A percentile compares a stretch with the other conserved stretches of the same genome.
phyloP scores from a whole-genome alignment of 2,888 invertebrate species.

The Macrophya alboannulata region DNA sequence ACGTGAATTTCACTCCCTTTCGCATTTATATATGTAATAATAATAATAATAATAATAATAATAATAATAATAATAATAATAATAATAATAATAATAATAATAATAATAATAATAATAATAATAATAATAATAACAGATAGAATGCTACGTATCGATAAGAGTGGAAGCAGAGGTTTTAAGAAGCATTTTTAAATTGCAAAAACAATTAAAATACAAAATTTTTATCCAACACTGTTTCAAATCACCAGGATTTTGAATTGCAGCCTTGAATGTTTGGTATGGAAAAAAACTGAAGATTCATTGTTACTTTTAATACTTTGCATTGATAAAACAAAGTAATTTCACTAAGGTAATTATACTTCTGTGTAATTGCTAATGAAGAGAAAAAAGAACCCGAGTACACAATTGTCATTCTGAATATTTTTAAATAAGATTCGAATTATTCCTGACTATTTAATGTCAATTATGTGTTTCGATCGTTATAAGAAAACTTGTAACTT shows the following conservation, averaged over 20 bases:
- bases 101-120: background rate
- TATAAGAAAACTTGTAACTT: background rate
- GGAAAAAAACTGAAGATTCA: background rate
- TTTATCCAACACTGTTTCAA: background rate
- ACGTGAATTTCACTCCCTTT: background rate
- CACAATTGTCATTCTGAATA: background rate
- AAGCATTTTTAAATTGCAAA: background rate
- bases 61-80: background rate
- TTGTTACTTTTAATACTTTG: background rate
- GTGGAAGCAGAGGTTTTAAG: background rate
- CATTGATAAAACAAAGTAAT: background rate
- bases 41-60: background rate
- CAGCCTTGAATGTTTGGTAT: background rate
- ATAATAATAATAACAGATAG: constrained; percentile 16
- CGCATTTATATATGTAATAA: background rate
- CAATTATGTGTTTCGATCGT: background rate
- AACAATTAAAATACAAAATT: background rate
- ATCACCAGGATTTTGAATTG: background rate
- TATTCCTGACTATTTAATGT: constrained; percentile 6
- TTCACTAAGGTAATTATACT: background rate
- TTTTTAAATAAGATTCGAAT: constrained; percentile 2
- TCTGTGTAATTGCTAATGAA: background rate
- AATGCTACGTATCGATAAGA: background rate
- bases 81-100: constrained; percentile 1
- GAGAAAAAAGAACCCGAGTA: background rate